Conservation (phyloP, 2,888 invertebrate species). For the Mamestra brassicae region DNA sequence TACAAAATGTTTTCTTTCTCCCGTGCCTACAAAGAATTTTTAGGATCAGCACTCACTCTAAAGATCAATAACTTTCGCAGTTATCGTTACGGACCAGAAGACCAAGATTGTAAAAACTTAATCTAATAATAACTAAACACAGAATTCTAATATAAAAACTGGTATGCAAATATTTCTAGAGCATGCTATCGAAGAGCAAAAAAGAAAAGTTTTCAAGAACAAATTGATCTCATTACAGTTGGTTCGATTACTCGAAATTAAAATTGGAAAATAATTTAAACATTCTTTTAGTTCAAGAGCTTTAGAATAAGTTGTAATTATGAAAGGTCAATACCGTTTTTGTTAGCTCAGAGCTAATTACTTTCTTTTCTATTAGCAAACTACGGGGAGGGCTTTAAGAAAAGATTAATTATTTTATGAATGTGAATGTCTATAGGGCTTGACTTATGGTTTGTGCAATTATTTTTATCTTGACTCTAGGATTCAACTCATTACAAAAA, state of each 20-base stretch:
- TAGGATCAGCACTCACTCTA: not conserved
- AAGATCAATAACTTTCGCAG: not conserved
- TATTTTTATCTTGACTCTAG: not conserved
- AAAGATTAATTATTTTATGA: conserved; percentile 20
- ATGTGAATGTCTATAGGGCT: not conserved
- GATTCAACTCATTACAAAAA: not conserved
- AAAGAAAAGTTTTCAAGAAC: conserved; percentile 42
- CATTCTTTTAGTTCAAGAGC: conserved; percentile 43
- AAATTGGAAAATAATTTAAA: conserved; percentile 53
- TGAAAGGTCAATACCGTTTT: conserved; percentile 48
- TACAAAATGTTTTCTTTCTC: conserved; percentile 6
- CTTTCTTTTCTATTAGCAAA: conserved; percentile 48
- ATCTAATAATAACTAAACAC: conserved; percentile 28
- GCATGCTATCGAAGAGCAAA: conserved; percentile 32
- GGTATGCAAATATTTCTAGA: conserved; percentile 42
- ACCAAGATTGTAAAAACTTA: conserved; percentile 17
- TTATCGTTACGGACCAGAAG: not conserved
- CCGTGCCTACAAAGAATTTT: not conserved
- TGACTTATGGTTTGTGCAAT: not conserved
- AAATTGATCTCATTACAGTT: conserved; percentile 58
- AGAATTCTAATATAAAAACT: conserved; percentile 40
- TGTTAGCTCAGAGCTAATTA: conserved; percentile 50
- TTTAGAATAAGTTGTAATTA: conserved; percentile 50
- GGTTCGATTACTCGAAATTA: conserved; percentile 52
- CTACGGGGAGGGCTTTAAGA: conserved; percentile 22